Percentiles rank a stretch among this genome's conserved stretches.
These are phyloP conservation scores for Mellilla xanthometata DNA, from an alignment of 2,888 invertebrate genomes.

Conservation along the genomic window DNA sequence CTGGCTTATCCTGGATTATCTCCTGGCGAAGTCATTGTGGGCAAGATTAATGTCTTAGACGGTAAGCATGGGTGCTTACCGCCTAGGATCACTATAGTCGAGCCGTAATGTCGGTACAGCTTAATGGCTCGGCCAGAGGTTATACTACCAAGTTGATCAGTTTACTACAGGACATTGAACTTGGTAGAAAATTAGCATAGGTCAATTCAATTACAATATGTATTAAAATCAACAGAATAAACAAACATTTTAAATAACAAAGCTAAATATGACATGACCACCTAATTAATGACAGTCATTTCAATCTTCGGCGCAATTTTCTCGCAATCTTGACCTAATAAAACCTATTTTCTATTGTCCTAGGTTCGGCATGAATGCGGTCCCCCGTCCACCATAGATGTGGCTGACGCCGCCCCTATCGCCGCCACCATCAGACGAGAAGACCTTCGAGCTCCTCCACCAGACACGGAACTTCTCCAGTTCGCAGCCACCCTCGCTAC, in stretches of 20 bases:
- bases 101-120: not conserved
- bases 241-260: too few species aligned
- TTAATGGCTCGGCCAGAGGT: too few species aligned
- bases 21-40: constrained; percentile 22
- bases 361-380: constrained; percentile 74
- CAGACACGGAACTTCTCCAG: constrained; percentile 84
- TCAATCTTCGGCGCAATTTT: too few species aligned
- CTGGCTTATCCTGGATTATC: constrained; percentile 33
- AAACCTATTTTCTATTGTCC: constrained; percentile 9
- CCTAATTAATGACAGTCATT: too few species aligned
- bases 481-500: constrained; percentile 85
- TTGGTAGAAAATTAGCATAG: too few species aligned
- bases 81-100: not conserved
- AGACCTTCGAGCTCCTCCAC: constrained; percentile 82
- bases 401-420: constrained; percentile 35
- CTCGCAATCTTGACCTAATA: not conserved
- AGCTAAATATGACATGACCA: too few species aligned
- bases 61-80: too few species aligned
- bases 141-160: too few species aligned
- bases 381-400: constrained; percentile 58
- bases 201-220: too few species aligned
- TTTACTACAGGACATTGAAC: too few species aligned
- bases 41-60: constrained; percentile 25
- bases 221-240: too few species aligned
- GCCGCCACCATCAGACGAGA: constrained; percentile 53